Evolutionary conservation across 2,797 vertebrate genomes (phyloP).

Genomic region (Adelosebastes latens): DNA sequence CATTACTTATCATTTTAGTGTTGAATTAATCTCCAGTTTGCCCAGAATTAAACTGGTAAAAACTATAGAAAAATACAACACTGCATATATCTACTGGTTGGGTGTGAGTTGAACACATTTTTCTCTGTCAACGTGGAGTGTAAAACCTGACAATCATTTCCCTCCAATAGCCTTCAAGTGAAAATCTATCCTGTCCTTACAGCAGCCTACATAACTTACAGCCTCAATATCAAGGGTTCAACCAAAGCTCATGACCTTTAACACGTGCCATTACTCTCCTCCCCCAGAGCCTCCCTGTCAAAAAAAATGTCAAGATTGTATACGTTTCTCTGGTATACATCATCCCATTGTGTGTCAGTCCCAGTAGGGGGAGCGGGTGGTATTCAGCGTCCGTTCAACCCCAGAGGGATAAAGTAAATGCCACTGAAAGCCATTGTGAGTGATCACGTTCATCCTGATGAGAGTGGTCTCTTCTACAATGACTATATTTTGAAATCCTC

Average conservation of each 20-base stretch:
- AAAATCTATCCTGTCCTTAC: slow-evolving; percentile 4
- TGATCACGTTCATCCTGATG: slow-evolving; percentile 18
- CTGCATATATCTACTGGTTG: not conserved
- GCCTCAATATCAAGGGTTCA: not conserved
- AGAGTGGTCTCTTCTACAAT: slow-evolving; percentile 20
- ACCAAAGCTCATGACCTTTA: slow-evolving; percentile 28
- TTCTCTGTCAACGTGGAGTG: not conserved
- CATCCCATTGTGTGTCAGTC: not conserved
- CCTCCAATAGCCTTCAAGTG: not conserved
- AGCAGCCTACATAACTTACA: not conserved
- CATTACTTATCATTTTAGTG: not conserved
- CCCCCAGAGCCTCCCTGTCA: slow-evolving; percentile 15
- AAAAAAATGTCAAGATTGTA: slow-evolving; percentile 29
- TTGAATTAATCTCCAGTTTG: not conserved
- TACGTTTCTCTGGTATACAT: not conserved
- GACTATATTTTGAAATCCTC: slow-evolving; percentile 3
- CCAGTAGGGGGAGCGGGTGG: not conserved
- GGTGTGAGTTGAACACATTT: not conserved
- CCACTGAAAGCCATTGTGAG: slow-evolving; percentile 39
- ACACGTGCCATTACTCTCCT: slow-evolving; percentile 9
- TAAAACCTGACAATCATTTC: not conserved
- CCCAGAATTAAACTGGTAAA: too few relatives aligned
- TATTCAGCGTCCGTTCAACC: slow-evolving; percentile 21
- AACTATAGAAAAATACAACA: not conserved
- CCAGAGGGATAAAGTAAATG: slow-evolving; percentile 45